Conservation (phyloP, 2,888 invertebrate genomes). For the Aleiodes leptofemur region DNA sequence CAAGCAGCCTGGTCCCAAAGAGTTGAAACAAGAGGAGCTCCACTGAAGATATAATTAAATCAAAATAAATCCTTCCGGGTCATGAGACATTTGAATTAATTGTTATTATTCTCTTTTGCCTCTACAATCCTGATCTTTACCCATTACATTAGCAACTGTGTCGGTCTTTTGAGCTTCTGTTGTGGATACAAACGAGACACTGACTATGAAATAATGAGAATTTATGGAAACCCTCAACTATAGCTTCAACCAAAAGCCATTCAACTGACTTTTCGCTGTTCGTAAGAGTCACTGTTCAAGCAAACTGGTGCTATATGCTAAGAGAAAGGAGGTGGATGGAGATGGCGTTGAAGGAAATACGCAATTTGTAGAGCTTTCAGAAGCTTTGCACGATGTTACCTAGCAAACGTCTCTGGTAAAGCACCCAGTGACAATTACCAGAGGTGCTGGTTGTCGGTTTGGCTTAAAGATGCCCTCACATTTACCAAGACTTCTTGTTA, state of each 20-base stretch:
- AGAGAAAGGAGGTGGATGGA: slow-evolving; percentile 31
- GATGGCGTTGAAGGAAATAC: slow-evolving; percentile 60
- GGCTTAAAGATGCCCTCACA: slow-evolving; percentile 14
- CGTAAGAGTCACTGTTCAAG: not conserved
- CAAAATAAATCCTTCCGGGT: not conserved
- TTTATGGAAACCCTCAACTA: slow-evolving; percentile 62
- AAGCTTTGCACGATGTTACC: slow-evolving; percentile 62
- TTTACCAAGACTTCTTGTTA: slow-evolving; percentile 2
- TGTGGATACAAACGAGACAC: slow-evolving; percentile 67
- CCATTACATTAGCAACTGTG: slow-evolving; percentile 19
- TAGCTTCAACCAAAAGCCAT: slow-evolving; percentile 26
- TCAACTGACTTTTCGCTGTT: slow-evolving; percentile 5
- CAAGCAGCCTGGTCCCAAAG: too few relatives aligned
- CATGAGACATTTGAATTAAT: slow-evolving; percentile 14
- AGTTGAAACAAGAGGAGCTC: too few relatives aligned
- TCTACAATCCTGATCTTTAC: slow-evolving; percentile 45
- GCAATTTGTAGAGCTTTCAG: slow-evolving; percentile 71
- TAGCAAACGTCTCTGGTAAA: slow-evolving; percentile 59
- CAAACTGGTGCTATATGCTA: not conserved
- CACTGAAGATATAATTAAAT: too few relatives aligned
- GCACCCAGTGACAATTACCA: slow-evolving; percentile 67
- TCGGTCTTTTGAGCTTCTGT: slow-evolving; percentile 58
- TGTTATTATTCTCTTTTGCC: slow-evolving; percentile 44
- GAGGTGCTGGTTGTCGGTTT: slow-evolving; percentile 57
- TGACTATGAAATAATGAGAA: slow-evolving; percentile 72